Evolutionary conservation across 2,113 vertebrate genomes (phyloP).

Genomic region (Microcebus jonahi): DNA sequence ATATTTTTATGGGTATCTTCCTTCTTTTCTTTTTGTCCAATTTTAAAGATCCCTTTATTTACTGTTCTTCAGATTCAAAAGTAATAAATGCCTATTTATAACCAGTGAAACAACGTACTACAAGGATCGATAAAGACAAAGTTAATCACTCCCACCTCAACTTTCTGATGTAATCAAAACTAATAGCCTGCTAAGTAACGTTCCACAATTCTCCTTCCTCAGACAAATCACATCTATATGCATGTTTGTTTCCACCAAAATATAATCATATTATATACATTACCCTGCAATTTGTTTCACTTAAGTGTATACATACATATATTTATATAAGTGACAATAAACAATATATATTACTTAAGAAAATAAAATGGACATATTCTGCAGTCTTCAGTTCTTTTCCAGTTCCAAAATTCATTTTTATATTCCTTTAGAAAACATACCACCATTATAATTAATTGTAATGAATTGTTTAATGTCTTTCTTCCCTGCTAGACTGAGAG

Average conservation of each 20-base stretch:
- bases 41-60: constrained; percentile 26
- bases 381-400: not conserved
- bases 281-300: constrained; percentile 32
- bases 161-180: not conserved
- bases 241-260: constrained; percentile 14
- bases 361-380: constrained; percentile 35
- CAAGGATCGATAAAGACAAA: constrained; percentile 7
- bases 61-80: constrained; percentile 50
- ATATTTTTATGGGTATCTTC: constrained; percentile 7
- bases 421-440: not conserved
- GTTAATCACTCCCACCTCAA: not conserved
- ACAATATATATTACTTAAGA: constrained; percentile 24
- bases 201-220: not conserved
- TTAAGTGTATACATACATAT: not conserved
- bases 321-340: not conserved
- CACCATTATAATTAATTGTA: constrained; percentile 20
- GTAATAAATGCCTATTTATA: constrained; percentile 18
- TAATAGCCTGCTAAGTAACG: not conserved
- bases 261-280: not conserved
- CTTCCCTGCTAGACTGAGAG: not conserved
- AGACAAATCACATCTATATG: constrained; percentile 13
- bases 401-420: constrained; percentile 38
- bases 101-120: constrained; percentile 1
- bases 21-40: constrained; percentile 5
- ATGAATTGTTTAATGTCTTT: constrained; percentile 36